Evolutionary conservation across 2,113 vertebrate species (phyloP).

Genomic region (Phrynosoma platyrhinos): DNA sequence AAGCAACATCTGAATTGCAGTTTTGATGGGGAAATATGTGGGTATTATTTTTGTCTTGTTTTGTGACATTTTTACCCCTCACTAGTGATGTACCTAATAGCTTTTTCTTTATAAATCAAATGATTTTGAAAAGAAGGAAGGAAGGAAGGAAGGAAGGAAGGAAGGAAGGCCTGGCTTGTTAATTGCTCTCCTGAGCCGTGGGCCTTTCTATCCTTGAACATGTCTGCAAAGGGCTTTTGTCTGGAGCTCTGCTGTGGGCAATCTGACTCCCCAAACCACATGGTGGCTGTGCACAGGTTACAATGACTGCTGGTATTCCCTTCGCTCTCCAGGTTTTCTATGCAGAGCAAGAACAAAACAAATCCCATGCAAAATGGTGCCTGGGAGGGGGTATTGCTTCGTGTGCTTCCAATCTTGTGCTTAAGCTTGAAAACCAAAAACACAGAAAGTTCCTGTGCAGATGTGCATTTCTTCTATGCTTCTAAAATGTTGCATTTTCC

Average conservation of each 20-base stretch:
- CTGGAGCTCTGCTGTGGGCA: background rate
- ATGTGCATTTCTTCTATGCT: conserved; percentile 23
- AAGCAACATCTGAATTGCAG: conserved; percentile 63
- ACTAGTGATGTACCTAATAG: background rate
- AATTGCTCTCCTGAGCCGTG: conserved; percentile 35
- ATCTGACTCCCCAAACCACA: background rate
- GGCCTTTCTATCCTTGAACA: conserved; percentile 16
- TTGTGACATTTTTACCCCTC: background rate
- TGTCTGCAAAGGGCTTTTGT: background rate
- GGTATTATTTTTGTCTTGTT: background rate
- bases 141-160: conserved; percentile 53
- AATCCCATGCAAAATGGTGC: background rate
- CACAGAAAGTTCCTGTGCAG: background rate
- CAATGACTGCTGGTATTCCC: background rate
- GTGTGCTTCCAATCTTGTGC: background rate
- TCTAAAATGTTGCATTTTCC: conserved; percentile 39
- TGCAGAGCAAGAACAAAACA: background rate
- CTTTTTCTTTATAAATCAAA: conserved; percentile 47
- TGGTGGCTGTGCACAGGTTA: background rate
- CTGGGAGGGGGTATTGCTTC: background rate
- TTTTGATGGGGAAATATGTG: conserved; percentile 40
- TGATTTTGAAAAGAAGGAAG: conserved; percentile 41
- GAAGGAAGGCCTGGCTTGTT: conserved; percentile 54
- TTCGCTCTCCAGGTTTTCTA: background rate
- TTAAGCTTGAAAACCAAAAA: conserved; percentile 2